Conservation (phyloP, 2,797 vertebrate genomes). For the Ptychobarbus kaznakovi region DNA sequence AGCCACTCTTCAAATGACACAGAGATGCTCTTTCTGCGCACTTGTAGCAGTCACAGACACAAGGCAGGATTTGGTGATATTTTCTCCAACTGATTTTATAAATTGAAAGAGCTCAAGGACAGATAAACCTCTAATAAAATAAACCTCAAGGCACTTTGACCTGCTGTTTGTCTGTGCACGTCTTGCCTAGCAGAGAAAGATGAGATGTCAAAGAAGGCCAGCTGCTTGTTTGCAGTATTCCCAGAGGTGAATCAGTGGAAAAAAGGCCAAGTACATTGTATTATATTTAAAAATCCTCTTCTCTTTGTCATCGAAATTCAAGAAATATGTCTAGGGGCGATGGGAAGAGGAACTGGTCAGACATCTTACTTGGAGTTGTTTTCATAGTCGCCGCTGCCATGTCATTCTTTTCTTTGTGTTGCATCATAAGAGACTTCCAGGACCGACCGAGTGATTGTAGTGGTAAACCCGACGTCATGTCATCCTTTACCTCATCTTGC, state of each 20-base stretch:
- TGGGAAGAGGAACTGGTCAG: conserved; percentile 14
- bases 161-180: conserved; percentile 6
- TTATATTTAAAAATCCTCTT: conserved; percentile 51
- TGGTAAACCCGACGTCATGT: conserved; percentile 46
- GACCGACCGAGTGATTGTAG: conserved; percentile 47
- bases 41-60: conserved; percentile 46
- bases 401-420: conserved; percentile 71
- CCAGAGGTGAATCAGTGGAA: conserved; percentile 11
- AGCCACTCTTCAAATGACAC: conserved; percentile 57
- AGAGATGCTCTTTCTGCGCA: conserved; percentile 34
- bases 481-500: conserved; percentile 47
- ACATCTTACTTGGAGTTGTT: conserved; percentile 20
- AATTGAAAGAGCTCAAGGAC: conserved; percentile 57
- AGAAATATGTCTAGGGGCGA: conserved; percentile 19
- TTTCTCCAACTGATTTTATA: conserved; percentile 59
- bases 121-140: conserved; percentile 56
- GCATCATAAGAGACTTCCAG: conserved; percentile 69
- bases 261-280: conserved; percentile 31
- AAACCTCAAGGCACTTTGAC: conserved; percentile 35
- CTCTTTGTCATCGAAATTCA: conserved; percentile 6
- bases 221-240: conserved; percentile 18
- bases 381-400: conserved; percentile 43
- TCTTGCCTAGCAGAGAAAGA: conserved; percentile 37
- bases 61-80: conserved; percentile 47
- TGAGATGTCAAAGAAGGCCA: conserved; percentile 29